Evolutionary conservation across 2,888 invertebrate species (phyloP).

Genomic region (Spialia ferax): DNA sequence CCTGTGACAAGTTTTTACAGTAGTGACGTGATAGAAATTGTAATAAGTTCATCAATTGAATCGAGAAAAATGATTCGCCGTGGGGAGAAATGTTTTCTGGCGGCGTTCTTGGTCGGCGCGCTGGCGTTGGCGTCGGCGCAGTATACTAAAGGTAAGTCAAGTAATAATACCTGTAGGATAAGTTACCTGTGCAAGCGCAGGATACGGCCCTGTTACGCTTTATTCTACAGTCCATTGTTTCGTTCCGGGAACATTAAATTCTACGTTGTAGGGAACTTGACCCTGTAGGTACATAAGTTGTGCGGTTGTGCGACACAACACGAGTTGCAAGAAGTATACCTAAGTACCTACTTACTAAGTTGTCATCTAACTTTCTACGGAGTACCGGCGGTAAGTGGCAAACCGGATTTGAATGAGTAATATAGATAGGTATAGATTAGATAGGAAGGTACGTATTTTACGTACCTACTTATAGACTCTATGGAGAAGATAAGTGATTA

Average conservation of each 20-base stretch:
- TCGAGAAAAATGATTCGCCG: constrained; percentile 72
- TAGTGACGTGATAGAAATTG: constrained; percentile 75
- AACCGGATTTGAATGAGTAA: constrained; percentile 40
- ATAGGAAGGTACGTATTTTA: no score
- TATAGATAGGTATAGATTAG: constrained; percentile 18
- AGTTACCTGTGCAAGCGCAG: constrained; percentile 73
- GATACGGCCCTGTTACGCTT: constrained; percentile 60
- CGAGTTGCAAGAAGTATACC: constrained; percentile 42
- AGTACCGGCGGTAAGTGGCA: constrained; percentile 17
- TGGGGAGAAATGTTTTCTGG: constrained; percentile 70
- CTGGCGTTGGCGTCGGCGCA: constrained; percentile 76
- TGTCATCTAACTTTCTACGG: constrained; percentile 36
- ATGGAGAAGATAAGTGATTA: constrained; percentile 33
- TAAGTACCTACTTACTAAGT: neutral
- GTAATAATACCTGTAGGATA: constrained; percentile 63
- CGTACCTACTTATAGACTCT: no score
- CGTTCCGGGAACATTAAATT: constrained; percentile 32
- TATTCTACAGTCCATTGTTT: constrained; percentile 75
- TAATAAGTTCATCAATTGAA: constrained; percentile 63
- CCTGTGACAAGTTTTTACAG: constrained; percentile 78
- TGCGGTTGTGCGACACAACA: constrained; percentile 42
- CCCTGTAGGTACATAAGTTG: no score
- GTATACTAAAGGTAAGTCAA: constrained; percentile 83
- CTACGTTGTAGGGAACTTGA: constrained; percentile 17
- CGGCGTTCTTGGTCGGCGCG: constrained; percentile 72